A percentile compares a stretch with the other conserved stretches of the same genome.
Conservation (phyloP, 2,888 invertebrate species). For the Encarsia formosa region DNA sequence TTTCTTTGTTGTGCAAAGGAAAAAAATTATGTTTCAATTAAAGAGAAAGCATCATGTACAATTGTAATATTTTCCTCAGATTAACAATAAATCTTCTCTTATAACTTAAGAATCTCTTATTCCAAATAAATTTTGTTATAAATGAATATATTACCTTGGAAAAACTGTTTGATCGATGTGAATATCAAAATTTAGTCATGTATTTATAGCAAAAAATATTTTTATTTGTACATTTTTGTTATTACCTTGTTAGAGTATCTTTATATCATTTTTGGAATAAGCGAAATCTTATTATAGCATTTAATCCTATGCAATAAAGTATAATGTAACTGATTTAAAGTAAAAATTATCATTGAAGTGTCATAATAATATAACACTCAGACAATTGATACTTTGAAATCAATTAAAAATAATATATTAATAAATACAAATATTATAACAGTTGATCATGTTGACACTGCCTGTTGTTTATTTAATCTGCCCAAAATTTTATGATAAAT, state of each 20-base stretch:
- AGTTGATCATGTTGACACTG: slow-evolving; percentile 23
- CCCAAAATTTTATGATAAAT: slow-evolving; percentile 1
- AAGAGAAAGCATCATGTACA: neutral
- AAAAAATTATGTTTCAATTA: neutral
- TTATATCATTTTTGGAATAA: slow-evolving; percentile 5
- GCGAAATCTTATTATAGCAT: slow-evolving; percentile 8
- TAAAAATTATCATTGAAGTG: neutral
- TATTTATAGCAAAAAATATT: too few relatives aligned
- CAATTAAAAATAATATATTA: slow-evolving; percentile 10
- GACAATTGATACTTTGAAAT: slow-evolving; percentile 2
- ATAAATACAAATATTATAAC: slow-evolving; percentile 8
- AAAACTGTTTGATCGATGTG: too few relatives aligned
- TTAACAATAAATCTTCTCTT: neutral
- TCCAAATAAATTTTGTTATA: slow-evolving; percentile 12
- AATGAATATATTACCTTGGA: too few relatives aligned
- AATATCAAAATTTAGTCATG: too few relatives aligned
- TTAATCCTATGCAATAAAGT: slow-evolving; percentile 1
- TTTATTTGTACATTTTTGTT: too few relatives aligned
- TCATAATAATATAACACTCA: neutral
- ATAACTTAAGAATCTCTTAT: slow-evolving; percentile 19
- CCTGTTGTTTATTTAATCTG: slow-evolving; percentile 23
- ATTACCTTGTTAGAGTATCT: too few relatives aligned
- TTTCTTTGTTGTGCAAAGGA: neutral
- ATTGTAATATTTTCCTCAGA: neutral
- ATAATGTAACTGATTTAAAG: slow-evolving; percentile 16